phyloP scores from a whole-genome alignment of 2,113 vertebrate genomes.

The Ammodytes marinus region DNA sequence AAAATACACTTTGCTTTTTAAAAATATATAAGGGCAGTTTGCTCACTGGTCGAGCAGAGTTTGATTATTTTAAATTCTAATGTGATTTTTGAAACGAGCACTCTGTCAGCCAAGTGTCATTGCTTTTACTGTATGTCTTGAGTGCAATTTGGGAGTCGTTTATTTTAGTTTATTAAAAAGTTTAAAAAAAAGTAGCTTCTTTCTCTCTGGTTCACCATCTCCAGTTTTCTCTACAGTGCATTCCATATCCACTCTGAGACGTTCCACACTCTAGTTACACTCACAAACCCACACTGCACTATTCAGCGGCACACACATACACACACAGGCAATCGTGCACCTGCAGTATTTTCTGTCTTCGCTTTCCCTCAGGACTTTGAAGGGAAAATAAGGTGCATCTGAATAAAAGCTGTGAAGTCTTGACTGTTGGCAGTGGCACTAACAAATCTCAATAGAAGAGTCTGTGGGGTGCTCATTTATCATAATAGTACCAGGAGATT shows the following conservation, averaged over 20 bases:
- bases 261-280: constrained; percentile 27
- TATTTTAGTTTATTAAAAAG: constrained; percentile 33
- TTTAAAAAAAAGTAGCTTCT: constrained; percentile 13
- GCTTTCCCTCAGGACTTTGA: constrained; percentile 55
- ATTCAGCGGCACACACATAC: constrained; percentile 30
- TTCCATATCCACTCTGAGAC: constrained; percentile 27
- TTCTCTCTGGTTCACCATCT: neutral
- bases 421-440: constrained; percentile 35
- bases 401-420: constrained; percentile 52
- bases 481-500: constrained; percentile 35
- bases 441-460: constrained; percentile 45
- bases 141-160: neutral
- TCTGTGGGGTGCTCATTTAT: constrained; percentile 42
- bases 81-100: constrained; percentile 18
- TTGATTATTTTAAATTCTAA: constrained; percentile 18
- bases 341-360: constrained; percentile 50
- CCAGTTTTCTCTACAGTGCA: constrained; percentile 33
- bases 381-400: constrained; percentile 43
- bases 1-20: constrained; percentile 34
- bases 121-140: constrained; percentile 44
- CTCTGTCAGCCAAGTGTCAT: neutral
- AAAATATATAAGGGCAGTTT: neutral
- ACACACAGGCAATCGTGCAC: neutral
- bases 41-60: constrained; percentile 8
- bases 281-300: constrained; percentile 28